These are phyloP conservation scores for Nomada ferruginata DNA, from an alignment of 2,888 invertebrate species.

Conservation along the genomic window DNA sequence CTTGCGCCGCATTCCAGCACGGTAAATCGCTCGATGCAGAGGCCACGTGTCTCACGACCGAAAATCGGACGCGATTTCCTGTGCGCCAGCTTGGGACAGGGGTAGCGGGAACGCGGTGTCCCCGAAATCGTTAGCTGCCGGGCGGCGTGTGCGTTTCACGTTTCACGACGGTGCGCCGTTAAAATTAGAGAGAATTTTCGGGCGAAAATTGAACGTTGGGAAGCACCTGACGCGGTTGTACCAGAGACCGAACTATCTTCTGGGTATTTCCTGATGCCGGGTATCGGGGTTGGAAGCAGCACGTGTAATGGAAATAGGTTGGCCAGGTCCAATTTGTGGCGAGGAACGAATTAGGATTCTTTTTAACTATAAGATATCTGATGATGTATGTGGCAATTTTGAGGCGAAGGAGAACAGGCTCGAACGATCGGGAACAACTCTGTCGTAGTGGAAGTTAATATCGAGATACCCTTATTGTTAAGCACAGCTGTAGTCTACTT, in stretches of 20 bases:
- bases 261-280: not conserved
- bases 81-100: not conserved
- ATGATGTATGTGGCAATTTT: not conserved
- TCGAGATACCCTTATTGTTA: conserved; percentile 1
- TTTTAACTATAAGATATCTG: not conserved
- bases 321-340: not conserved
- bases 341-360: not conserved
- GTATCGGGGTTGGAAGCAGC: not conserved
- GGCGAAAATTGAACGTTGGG: not conserved
- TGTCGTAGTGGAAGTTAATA: conserved; percentile 5
- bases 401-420: not conserved
- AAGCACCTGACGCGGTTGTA: not conserved
- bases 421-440: conserved; percentile 5
- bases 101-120: not conserved
- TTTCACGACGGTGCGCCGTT: not conserved
- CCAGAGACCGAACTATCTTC: not conserved
- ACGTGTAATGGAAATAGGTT: not conserved
- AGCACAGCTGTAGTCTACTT: conserved; percentile 22
- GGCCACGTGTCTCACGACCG: conserved; percentile 56
- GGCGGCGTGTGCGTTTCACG: too few relatives aligned
- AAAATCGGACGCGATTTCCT: conserved; percentile 44
- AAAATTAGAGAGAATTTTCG: not conserved
- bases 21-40: conserved; percentile 60
- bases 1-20: conserved; percentile 70
- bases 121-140: not conserved